phyloP scores from a whole-genome alignment of 2,888 invertebrate species.

The Mimas tiliae region DNA sequence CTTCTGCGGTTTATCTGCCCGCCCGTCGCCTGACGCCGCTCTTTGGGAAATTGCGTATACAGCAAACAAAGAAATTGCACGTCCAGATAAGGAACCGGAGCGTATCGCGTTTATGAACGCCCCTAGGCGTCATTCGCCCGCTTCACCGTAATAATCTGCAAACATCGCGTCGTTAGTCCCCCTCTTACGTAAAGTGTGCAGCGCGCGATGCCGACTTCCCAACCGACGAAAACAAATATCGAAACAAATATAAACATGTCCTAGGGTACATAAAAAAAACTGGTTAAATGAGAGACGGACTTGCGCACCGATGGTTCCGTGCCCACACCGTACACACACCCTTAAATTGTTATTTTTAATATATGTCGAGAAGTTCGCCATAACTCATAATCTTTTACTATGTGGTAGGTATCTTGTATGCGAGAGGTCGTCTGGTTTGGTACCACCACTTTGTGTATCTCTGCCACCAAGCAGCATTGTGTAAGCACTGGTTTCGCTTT shows the following conservation, averaged over 20 bases:
- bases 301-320: too few relatives aligned
- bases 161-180: conserved; percentile 39
- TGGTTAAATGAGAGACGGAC: too few relatives aligned
- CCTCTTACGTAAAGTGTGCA: conserved; percentile 34
- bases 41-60: conserved; percentile 77
- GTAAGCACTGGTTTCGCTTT: too few relatives aligned
- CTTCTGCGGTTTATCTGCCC: conserved; percentile 68
- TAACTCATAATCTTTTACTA: too few relatives aligned
- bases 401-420: too few relatives aligned
- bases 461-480: too few relatives aligned
- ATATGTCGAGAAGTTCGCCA: too few relatives aligned
- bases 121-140: conserved; percentile 31
- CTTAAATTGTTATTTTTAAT: too few relatives aligned
- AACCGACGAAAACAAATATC: conserved; percentile 12
- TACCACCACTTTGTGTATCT: too few relatives aligned
- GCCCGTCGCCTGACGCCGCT: conserved; percentile 53
- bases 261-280: not conserved
- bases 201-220: conserved; percentile 4
- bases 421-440: too few relatives aligned
- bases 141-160: conserved; percentile 40
- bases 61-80: conserved; percentile 78
- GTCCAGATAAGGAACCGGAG: conserved; percentile 67
- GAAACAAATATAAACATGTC: conserved; percentile 17
- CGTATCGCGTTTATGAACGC: conserved; percentile 60
- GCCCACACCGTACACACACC: too few relatives aligned